A percentile compares a stretch with the other conserved stretches of the same genome.
These are phyloP conservation scores for Pentamera pediparva DNA, from an alignment of 53 echinoderm and acorn worm species.

Conservation along the genomic window DNA sequence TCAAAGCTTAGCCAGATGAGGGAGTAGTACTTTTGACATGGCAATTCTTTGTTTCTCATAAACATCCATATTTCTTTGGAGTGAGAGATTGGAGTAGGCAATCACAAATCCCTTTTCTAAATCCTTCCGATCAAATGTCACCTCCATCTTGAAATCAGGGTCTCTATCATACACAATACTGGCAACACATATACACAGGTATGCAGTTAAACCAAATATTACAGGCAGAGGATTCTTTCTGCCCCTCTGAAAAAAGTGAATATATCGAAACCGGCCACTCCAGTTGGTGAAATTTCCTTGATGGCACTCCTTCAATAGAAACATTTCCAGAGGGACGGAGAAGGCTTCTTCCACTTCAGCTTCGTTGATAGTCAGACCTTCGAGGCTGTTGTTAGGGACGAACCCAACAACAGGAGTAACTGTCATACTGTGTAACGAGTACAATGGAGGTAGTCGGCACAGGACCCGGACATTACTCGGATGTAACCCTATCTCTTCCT, in stretches of 20 bases:
- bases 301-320: slow-evolving; percentile 57
- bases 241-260: slow-evolving; percentile 45
- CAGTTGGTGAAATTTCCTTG: background rate
- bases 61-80: slow-evolving; percentile 2
- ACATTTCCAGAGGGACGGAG: slow-evolving; percentile 60
- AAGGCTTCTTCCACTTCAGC: slow-evolving; percentile 79
- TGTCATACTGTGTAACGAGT: slow-evolving; percentile 14
- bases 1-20: no score
- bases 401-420: slow-evolving; percentile 73
- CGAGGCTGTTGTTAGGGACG: slow-evolving; percentile 57
- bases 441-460: slow-evolving; percentile 53
- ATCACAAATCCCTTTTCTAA: slow-evolving; percentile 27
- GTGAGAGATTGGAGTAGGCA: background rate
- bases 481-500: slow-evolving; percentile 84
- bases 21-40: background rate
- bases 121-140: slow-evolving; percentile 43
- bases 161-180: slow-evolving; percentile 46
- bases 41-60: background rate
- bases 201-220: slow-evolving; percentile 71
- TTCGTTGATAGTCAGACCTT: slow-evolving; percentile 42
- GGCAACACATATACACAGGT: slow-evolving; percentile 68
- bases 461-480: slow-evolving; percentile 56
- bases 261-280: slow-evolving; percentile 23
- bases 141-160: slow-evolving; percentile 62
- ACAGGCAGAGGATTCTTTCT: background rate